Evolutionary conservation across 2,113 vertebrate genomes (phyloP), one percentile per base, ranked within the genome.

Genomic region (Hemichromis elongatus): DNA sequence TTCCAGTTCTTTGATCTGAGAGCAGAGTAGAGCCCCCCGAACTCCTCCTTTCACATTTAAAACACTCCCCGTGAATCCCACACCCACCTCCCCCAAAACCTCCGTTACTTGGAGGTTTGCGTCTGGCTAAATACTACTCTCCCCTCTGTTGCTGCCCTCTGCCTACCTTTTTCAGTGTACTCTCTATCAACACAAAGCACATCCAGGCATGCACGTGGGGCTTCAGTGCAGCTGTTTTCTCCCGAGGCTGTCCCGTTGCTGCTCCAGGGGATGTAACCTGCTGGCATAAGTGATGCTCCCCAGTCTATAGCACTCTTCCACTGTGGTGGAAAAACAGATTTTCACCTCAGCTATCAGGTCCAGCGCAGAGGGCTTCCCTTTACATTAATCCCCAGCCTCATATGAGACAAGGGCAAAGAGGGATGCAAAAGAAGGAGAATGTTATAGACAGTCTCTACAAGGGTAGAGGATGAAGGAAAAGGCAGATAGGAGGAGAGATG

Each of bases 171-270:
- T 59, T 52, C 19, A 59, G 82, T 81, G 59, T 70, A 12, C 86
- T 82, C 77, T 75, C 83, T 83, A 92, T 86, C 84, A 93, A 86
- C 88, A 89, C 90, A 93, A 94, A 94, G 94, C 90, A 66, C 92
- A 92, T 85, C 82, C 86, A 78, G 73, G 53, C 82, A 16, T 79
- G 79, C 91, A 89, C 83, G 77, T 92, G 79, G 85, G 59, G 81
- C 68, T 79, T 87, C 61, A 61, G 81, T 87, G 82, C 84, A 59
- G 68, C 55, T 57, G 87, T 86, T 87, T 82, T 79, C 73, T 82
- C 55, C 84, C 75, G 56, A 40, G 73, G 82, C 78, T 83, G 87
- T 88, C 88, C 88, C 18, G 86, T 37, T 54, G 57, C 82, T 66
- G 56, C 77, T 92, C 77, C 86, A 81, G 57, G 87, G 80, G 86